Evolutionary conservation across 2,888 invertebrate genomes (phyloP), one percentile per base, ranked within the genome.

Genomic region (Morpho achilles): DNA sequence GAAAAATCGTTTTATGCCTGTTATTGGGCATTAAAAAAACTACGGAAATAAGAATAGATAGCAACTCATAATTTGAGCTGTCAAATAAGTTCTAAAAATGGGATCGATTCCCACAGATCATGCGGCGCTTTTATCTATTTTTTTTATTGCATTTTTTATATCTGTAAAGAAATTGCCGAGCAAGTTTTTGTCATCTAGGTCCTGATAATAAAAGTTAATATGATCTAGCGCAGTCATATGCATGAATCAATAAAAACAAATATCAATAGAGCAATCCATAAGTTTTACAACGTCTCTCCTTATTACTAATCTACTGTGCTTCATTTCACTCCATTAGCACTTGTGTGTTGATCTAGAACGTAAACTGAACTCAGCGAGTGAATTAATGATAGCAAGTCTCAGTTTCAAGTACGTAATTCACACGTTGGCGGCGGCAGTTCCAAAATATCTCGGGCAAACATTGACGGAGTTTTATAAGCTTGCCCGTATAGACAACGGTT

Each of bases 301-400:
- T 45, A 45, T n/a, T 4, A 7, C 16, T 22, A 9, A 45, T 50
- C 46, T 8, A 39, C 7, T 67, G 69, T 74, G 78, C 76, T 78
- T 75, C 66, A 79, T 79, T 76, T 82, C 75, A 77, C 76, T 79
- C 80, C 75, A 82, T 84, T 83, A 83, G 73, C 79, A 80, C 76
- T 79, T 72, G 73, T 70, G 69, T 77, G 76, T 79, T 79, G 78
- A 58, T 59, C 50, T 55, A 48, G 49, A 58, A 76, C 74, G 79
- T 82, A 82, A 82, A 75, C 75, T 67, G 70, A 76, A 80, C 75
- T 71, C 73, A 8, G 16, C 74, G 72, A 68, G 72, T 72, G 73
- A 79, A 79, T 80, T 77, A 82, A 82, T 81, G 82, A 80, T 73
- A 79, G 72, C 74, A 66, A 72, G 74, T 76, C 73, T 74, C 62